Base-by-base conservation (phyloP, 1,140 invertebrate genomes). In the Chironomus tepperi region DNA sequence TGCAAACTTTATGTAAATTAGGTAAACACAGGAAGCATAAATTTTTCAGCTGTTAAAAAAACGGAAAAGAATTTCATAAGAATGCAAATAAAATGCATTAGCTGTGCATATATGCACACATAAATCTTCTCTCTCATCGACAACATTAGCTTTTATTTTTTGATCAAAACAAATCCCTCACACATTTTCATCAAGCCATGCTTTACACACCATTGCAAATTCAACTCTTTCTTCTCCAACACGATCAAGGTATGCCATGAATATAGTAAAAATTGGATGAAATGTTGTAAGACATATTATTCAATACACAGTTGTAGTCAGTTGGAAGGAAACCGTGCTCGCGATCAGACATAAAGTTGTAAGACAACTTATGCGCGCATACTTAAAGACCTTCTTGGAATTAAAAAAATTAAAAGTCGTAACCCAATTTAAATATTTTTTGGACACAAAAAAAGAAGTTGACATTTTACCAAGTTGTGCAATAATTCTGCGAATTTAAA, bases 381-480 rank as follows among this genome's bases (percentile, higher is more conserved):
- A 57, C 5, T 15, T 57, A 1, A 57, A 57, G 47, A 15, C 47
- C 47, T 57, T 57, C n/a, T 34, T 34, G 24, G 24, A 34, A 57
- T 57, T 57, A 15, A 57, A 57, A 57, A n/a, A n/a, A n/a, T n/a
- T n/a, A n/a, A n/a, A n/a, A n/a, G n/a, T 70, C 6, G 47, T 57
- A 57, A 19, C 64, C 64, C 19, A 70, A 19, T 57, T 57, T 57
- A 57, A 57, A 57, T 57, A 57, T 57, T 21, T 70, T 70, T 57
- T 57, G 65, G 65, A 10, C 18, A 7, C n/a, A n/a, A n/a, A n/a
- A n/a, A n/a, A 10, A 70, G 7, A 57, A 18, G 16, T 16, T 70
- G 65, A 70, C 65, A 70, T 70, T 70, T 15, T 19, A 70, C n/a
- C 9, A 19, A 34, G 6, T 70, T 70, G 65, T 70, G 65, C 65